A percentile compares a stretch with the other conserved stretches of the same genome.
These are phyloP conservation scores for Fulmarus glacialis DNA, from an alignment of 2,113 vertebrate species.

Conservation along the genomic window DNA sequence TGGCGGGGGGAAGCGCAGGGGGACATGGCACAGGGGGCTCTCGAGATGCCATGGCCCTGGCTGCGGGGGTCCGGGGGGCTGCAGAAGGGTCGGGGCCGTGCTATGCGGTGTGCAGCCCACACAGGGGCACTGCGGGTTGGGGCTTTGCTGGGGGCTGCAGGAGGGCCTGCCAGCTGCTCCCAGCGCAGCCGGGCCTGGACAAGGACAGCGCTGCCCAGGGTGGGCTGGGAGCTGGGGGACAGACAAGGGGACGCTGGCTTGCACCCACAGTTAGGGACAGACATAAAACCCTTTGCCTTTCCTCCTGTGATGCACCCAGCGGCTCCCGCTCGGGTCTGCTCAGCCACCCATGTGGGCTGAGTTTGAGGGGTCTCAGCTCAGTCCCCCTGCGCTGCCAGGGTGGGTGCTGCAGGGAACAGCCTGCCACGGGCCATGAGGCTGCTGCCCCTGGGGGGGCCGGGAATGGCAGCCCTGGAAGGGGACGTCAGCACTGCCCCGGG, in stretches of 20 bases:
- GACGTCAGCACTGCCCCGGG: background rate
- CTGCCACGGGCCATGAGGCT: background rate
- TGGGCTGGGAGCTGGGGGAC: background rate
- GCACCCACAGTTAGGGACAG: fast-evolving
- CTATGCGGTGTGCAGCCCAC: slow-evolving; percentile 40
- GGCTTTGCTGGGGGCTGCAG: background rate
- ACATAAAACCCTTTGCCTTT: background rate
- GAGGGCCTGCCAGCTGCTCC: background rate
- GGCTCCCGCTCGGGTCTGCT: fast-evolving
- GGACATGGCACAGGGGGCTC: background rate
- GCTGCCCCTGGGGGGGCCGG: fast-evolving
- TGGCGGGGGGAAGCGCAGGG: background rate
- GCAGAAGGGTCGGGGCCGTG: background rate
- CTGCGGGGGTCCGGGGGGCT: background rate
- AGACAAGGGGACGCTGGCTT: fast-evolving
- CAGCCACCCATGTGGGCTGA: fast-evolving
- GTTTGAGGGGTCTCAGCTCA: background rate
- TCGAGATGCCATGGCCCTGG: fast-evolving
- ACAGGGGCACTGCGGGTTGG: slow-evolving; percentile 52
- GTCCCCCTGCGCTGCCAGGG: background rate
- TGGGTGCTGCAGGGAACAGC: background rate
- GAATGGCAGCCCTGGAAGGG: background rate
- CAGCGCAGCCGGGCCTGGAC: background rate
- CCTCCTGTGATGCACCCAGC: fast-evolving
- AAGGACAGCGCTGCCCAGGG: background rate